These are phyloP conservation scores for Acronicta psi DNA, from an alignment of 2,888 invertebrate genomes.

Conservation along the genomic window DNA sequence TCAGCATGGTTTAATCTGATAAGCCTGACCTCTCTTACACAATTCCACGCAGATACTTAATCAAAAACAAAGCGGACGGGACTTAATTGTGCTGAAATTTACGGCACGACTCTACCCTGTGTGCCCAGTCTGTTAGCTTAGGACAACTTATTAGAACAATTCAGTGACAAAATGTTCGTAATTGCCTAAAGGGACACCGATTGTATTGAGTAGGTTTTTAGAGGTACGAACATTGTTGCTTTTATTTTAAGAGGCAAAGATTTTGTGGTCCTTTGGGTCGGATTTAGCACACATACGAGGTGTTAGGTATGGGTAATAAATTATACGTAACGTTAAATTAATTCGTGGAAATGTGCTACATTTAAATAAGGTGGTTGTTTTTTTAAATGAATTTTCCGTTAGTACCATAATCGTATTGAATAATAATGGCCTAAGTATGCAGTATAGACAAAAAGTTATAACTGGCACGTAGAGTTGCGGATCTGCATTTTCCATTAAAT, in stretches of 20 bases:
- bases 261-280: constrained; percentile 10
- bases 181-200: constrained; percentile 47
- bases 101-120: constrained; percentile 52
- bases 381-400: too few relatives aligned
- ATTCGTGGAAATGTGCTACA: too few relatives aligned
- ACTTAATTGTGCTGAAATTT: constrained; percentile 71
- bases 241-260: constrained; percentile 20
- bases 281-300: neutral
- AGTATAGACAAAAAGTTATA: neutral
- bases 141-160: constrained; percentile 60
- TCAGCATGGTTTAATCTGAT: constrained; percentile 50
- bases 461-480: neutral
- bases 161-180: constrained; percentile 55
- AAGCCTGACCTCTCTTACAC: constrained; percentile 42
- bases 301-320: too few relatives aligned
- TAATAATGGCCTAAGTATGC: neutral
- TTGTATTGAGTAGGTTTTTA: constrained; percentile 46
- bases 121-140: constrained; percentile 56
- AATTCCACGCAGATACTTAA: constrained; percentile 63
- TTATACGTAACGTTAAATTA: too few relatives aligned
- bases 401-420: too few relatives aligned
- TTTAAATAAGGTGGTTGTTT: too few relatives aligned
- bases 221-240: constrained; percentile 24
- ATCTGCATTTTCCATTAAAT: constrained; percentile 5
- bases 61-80: constrained; percentile 66